Conservation (phyloP, 2,113 vertebrate genomes). For the Alosa alosa region DNA sequence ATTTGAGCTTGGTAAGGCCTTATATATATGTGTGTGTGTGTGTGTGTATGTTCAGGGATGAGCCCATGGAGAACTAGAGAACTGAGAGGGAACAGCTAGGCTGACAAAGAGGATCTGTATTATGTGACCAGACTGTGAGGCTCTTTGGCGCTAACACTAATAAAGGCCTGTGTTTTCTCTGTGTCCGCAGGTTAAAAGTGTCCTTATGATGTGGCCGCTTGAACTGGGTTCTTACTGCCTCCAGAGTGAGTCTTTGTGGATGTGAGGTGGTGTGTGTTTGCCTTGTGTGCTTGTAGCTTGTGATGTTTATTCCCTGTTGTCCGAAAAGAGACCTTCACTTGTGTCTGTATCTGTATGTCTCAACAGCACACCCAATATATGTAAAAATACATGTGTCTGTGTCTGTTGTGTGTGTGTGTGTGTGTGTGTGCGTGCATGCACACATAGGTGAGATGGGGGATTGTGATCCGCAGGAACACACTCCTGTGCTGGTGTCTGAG, state of each 20-base stretch:
- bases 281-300: background rate
- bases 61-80: too few relatives aligned
- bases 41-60: background rate
- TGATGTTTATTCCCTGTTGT: background rate
- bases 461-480: slow-evolving; percentile 90
- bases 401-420: slow-evolving; percentile 20
- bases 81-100: too few relatives aligned
- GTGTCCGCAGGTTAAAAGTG: slow-evolving; percentile 86
- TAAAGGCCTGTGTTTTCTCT: slow-evolving; percentile 37
- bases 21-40: too few relatives aligned
- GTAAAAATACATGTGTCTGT: slow-evolving; percentile 25
- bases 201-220: slow-evolving; percentile 89
- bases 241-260: slow-evolving; percentile 80
- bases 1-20: background rate
- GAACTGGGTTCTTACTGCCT: slow-evolving; percentile 92
- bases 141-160: background rate
- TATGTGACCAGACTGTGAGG: too few relatives aligned
- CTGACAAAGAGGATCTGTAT: too few relatives aligned
- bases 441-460: slow-evolving; percentile 91
- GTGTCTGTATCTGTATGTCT: slow-evolving; percentile 25
- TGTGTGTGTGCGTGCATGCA: background rate
- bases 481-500: slow-evolving; percentile 93
- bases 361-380: background rate
- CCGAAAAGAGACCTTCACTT: background rate
- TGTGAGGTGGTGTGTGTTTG: slow-evolving; percentile 22